These are phyloP conservation scores for Cromileptes altivelis DNA, from an alignment of 2,113 vertebrate genomes.

Conservation along the genomic window DNA sequence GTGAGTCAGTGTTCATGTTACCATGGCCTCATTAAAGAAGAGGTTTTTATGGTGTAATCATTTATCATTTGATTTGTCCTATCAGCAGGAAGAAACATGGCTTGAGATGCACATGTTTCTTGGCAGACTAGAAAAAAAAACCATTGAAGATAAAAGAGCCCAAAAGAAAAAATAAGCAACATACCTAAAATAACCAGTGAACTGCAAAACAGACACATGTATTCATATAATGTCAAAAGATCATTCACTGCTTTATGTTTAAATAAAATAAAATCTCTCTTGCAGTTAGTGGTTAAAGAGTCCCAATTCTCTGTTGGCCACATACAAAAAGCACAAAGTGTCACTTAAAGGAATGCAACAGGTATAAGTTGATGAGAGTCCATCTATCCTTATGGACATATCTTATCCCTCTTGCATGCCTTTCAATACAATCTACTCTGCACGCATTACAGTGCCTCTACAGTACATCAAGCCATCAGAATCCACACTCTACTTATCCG, in stretches of 20 bases:
- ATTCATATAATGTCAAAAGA: not conserved
- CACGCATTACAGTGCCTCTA: conserved; percentile 65
- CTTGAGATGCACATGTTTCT: conserved; percentile 74
- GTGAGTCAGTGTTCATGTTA: conserved; percentile 1
- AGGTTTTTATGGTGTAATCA: not conserved
- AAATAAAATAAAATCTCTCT: conserved; percentile 63
- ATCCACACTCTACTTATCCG: conserved; percentile 86
- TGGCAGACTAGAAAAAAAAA: conserved; percentile 26
- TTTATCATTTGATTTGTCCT: not conserved
- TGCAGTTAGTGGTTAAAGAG: conserved; percentile 83
- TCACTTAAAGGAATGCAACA: conserved; percentile 81
- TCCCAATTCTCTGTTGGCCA: conserved; percentile 25
- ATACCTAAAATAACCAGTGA: conserved; percentile 77
- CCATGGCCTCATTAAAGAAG: not conserved
- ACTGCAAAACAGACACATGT: conserved; percentile 78
- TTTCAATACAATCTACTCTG: conserved; percentile 66
- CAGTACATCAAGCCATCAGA: conserved; percentile 70
- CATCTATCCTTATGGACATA: conserved; percentile 6
- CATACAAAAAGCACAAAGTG: conserved; percentile 72
- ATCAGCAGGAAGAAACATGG: conserved; percentile 72
- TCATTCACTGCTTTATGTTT: not conserved
- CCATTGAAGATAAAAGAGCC: conserved; percentile 23
- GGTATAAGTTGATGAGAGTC: conserved; percentile 55
- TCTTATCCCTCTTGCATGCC: conserved; percentile 82
- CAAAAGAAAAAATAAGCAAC: conserved; percentile 28